phyloP scores from a whole-genome alignment of 1,140 invertebrate genomes.

The Pseudobourletiella spinata region DNA sequence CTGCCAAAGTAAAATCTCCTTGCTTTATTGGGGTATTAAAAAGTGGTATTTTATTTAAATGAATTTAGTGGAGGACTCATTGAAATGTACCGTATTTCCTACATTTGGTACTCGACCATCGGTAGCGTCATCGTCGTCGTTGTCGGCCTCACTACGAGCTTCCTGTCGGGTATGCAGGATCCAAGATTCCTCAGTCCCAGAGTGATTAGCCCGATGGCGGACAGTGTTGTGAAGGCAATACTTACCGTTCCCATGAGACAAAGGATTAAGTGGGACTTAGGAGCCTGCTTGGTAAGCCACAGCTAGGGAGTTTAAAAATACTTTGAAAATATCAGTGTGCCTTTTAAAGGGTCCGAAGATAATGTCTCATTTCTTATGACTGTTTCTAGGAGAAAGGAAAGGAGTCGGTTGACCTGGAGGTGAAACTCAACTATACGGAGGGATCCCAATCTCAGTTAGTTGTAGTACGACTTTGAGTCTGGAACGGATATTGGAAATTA shows the following conservation, averaged over 20 bases:
- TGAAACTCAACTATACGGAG: too few species aligned
- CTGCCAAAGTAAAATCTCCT: not conserved
- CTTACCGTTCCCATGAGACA: not conserved
- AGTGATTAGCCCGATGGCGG: not conserved
- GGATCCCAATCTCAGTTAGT: too few species aligned
- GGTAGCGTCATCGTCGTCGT: not conserved
- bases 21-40: not conserved
- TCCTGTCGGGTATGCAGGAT: not conserved
- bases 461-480: too few species aligned
- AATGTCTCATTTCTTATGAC: too few species aligned
- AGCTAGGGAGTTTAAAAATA: too few species aligned
- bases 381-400: too few species aligned
- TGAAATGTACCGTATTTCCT: constrained; percentile 54
- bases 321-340: too few species aligned
- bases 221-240: not conserved
- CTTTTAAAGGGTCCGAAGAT: too few species aligned
- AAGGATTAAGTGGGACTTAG: not conserved
- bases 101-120: constrained; percentile 63
- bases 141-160: not conserved
- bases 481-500: too few species aligned
- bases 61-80: constrained; percentile 43
- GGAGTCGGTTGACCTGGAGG: too few species aligned
- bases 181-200: not conserved
- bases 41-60: constrained; percentile 30
- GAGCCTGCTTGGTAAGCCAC: not conserved